Percentiles rank a stretch among this genome's conserved stretches.
These are phyloP conservation scores for Chrysocyon brachyurus DNA, from an alignment of 2,797 vertebrate species.

Conservation along the genomic window DNA sequence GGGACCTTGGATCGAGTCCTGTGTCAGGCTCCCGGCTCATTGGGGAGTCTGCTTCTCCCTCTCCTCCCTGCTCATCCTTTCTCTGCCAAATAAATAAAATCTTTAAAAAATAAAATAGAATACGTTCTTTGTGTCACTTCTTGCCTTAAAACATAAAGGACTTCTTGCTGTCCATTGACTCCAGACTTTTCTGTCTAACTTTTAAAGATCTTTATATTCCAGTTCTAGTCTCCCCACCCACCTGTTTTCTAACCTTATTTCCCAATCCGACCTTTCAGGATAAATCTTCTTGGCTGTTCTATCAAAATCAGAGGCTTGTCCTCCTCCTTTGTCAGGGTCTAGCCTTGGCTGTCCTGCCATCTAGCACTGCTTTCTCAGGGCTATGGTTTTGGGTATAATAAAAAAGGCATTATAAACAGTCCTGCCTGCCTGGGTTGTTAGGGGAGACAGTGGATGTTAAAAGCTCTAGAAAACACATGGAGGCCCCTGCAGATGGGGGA, in stretches of 20 bases:
- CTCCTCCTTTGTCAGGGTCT: constrained; percentile 23
- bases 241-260: constrained; percentile 35
- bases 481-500: neutral
- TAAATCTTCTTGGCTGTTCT: constrained; percentile 4
- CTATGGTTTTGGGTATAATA: neutral
- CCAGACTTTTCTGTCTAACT: neutral
- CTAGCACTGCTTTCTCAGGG: neutral
- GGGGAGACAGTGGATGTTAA: neutral
- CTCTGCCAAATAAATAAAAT: no score
- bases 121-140: neutral
- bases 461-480: neutral
- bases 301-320: neutral
- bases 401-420: neutral
- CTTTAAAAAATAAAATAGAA: neutral
- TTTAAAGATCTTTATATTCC: constrained; percentile 26
- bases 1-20: no score
- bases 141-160: constrained; percentile 26
- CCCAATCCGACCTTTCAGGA: neutral
- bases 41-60: no score
- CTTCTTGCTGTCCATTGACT: neutral
- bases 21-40: no score
- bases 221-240: neutral
- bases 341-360: neutral
- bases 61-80: no score
- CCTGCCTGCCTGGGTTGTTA: neutral